phyloP scores from a whole-genome alignment of 2,888 invertebrate genomes.

The Trissolcus brochymenae region DNA sequence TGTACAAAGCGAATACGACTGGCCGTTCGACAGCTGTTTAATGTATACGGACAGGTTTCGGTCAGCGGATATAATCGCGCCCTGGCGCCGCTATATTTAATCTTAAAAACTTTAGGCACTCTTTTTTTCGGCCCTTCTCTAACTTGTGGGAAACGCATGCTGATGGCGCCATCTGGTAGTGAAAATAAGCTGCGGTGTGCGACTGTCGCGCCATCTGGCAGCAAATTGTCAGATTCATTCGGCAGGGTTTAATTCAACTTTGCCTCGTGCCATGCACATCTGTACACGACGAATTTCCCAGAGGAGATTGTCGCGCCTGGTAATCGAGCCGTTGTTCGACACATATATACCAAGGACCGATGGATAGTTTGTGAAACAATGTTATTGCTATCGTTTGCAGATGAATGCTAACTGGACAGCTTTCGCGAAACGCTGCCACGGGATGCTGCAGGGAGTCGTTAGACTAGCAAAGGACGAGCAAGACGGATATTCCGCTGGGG shows the following conservation, averaged over 20 bases:
- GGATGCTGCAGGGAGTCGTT: conserved; percentile 31
- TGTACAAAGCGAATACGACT: conserved; percentile 2
- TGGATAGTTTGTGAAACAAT: not conserved
- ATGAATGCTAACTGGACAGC: conserved; percentile 8
- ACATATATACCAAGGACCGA: too few relatives aligned
- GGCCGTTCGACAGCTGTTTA: conserved; percentile 31
- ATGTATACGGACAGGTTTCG: conserved; percentile 26
- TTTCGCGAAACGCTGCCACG: conserved; percentile 19
- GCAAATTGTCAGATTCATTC: conserved; percentile 16
- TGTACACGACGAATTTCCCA: too few relatives aligned
- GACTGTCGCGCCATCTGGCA: conserved; percentile 19
- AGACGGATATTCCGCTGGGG: conserved; percentile 35
- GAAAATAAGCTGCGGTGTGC: not conserved
- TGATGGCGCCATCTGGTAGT: not conserved
- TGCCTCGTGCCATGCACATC: not conserved
- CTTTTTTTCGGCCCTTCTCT: too few relatives aligned
- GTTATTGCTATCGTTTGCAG: too few relatives aligned
- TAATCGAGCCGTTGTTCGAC: conserved; percentile 1
- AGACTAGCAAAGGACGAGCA: conserved; percentile 25
- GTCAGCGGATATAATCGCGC: not conserved
- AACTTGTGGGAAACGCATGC: conserved; percentile 1
- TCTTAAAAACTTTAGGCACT: too few relatives aligned
- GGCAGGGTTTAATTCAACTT: not conserved
- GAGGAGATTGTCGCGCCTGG: too few relatives aligned
- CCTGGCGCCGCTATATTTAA: too few relatives aligned